Percentiles rank a stretch among this genome's conserved stretches.
Evolutionary conservation across 2,113 vertebrate species (phyloP).

Genomic region (Ramphastos sulfuratus): DNA sequence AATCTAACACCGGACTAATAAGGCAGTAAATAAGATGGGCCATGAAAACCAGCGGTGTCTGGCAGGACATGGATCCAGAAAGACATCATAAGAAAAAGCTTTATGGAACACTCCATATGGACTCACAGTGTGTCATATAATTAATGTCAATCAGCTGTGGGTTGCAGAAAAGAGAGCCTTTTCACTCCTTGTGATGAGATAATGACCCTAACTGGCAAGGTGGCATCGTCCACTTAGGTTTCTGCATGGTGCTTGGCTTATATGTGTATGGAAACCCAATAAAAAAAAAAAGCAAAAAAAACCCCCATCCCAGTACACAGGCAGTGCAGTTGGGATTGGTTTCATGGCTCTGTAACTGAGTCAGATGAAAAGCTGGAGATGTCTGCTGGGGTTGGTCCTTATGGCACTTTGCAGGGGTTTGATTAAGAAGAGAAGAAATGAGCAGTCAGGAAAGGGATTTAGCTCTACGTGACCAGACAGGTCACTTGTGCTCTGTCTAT

Average conservation of each 20-base stretch:
- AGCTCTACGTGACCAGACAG: background rate
- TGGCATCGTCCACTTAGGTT: background rate
- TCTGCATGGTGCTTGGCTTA: background rate
- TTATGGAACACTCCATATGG: background rate
- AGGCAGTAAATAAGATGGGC: constrained; percentile 29
- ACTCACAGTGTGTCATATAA: background rate
- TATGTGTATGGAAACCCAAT: background rate
- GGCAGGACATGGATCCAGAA: background rate
- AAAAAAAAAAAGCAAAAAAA: background rate
- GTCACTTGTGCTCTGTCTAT: background rate
- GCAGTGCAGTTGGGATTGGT: background rate
- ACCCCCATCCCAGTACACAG: background rate
- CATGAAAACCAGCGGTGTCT: background rate
- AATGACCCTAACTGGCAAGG: background rate
- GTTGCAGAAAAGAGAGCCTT: background rate
- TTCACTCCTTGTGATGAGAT: background rate
- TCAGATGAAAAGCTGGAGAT: background rate
- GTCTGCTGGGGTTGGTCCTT: background rate
- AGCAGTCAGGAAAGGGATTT: background rate
- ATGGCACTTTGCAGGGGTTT: background rate
- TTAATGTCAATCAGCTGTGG: background rate
- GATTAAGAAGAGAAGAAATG: background rate
- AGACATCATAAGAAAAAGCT: background rate
- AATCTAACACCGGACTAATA: constrained; percentile 17
- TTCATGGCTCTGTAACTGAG: background rate